Evolutionary conservation across 2,113 vertebrate genomes (phyloP).

Genomic region (Spermophilus dauricus): DNA sequence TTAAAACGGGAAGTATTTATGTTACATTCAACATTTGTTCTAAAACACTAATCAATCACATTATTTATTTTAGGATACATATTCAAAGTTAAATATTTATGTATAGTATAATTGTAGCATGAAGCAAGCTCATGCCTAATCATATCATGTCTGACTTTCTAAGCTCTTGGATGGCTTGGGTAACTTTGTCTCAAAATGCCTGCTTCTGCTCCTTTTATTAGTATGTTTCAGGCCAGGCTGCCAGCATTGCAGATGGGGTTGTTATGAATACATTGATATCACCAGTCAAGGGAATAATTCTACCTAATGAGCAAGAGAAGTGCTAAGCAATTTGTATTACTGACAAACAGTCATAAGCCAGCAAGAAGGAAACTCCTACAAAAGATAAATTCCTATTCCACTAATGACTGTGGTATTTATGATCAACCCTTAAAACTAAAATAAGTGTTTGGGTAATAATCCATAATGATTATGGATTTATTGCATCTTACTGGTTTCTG

Average conservation of each 20-base stretch:
- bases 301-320: conserved; percentile 60
- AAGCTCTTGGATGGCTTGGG: background rate
- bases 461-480: conserved; percentile 12
- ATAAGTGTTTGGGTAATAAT: background rate
- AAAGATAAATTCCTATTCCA: conserved; percentile 1
- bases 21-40: background rate
- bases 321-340: conserved; percentile 61
- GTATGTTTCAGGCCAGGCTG: background rate
- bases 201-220: background rate
- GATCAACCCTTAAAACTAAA: conserved; percentile 32
- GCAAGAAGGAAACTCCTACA: conserved; percentile 27
- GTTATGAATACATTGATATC: conserved; percentile 56
- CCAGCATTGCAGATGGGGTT: conserved; percentile 24
- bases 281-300: conserved; percentile 65
- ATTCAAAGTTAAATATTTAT: conserved; percentile 17
- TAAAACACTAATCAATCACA: background rate
- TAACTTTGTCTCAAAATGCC: background rate
- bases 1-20: background rate
- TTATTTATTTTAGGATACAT: background rate
- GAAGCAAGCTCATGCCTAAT: background rate
- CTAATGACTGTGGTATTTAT: conserved; percentile 40
- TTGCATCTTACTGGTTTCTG: background rate
- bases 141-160: background rate
- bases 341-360: conserved; percentile 17
- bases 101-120: background rate